Evolutionary conservation across 2,113 vertebrate species (phyloP).

Genomic region (Myotis davidii): DNA sequence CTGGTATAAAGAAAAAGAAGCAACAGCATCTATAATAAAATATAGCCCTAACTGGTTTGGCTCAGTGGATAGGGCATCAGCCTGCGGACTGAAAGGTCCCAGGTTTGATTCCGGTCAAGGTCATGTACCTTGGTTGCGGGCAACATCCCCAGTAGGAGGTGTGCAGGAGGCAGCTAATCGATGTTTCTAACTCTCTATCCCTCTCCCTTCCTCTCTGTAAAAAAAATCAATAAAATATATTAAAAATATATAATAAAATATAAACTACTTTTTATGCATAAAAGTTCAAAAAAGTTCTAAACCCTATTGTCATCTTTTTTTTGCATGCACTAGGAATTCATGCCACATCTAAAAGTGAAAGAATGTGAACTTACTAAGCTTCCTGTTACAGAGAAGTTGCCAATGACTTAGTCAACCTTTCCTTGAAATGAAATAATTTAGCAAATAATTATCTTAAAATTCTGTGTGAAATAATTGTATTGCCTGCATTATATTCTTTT

Average conservation of each 20-base stretch:
- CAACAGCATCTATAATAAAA: neutral
- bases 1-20: neutral
- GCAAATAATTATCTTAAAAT: neutral
- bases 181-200: too few relatives aligned
- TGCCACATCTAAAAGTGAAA: neutral
- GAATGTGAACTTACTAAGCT: neutral
- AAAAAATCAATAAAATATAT: too few relatives aligned
- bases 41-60: too few relatives aligned
- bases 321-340: neutral
- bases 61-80: too few relatives aligned
- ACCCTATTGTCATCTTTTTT: neutral
- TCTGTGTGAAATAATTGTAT: neutral
- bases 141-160: too few relatives aligned
- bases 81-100: too few relatives aligned
- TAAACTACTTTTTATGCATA: neutral
- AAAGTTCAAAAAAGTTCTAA: neutral
- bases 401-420: neutral
- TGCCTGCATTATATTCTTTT: too few relatives aligned
- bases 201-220: too few relatives aligned
- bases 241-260: too few relatives aligned
- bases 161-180: too few relatives aligned
- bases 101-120: too few relatives aligned
- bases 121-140: too few relatives aligned
- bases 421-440: neutral
- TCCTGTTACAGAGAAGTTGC: neutral